A percentile compares a stretch with the other conserved stretches of the same genome.
Conservation (phyloP, 2,797 vertebrate species). For the Sebastes nivosus region DNA sequence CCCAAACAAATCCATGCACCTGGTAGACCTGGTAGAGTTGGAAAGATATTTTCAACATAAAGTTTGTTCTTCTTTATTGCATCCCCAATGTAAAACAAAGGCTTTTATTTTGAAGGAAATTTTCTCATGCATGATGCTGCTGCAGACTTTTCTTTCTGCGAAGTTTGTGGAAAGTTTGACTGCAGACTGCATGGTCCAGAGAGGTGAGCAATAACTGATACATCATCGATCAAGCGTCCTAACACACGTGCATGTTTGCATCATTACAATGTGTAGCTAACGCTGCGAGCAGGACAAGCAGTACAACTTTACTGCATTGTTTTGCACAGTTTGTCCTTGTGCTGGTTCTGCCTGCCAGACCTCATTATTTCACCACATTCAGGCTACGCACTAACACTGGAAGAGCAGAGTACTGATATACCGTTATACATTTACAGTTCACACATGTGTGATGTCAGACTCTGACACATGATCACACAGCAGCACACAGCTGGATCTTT, state of each 20-base stretch:
- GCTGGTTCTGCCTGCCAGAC: background rate
- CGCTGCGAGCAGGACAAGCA: accelerated
- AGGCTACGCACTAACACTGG: background rate
- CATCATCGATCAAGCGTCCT: background rate
- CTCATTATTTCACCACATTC: background rate
- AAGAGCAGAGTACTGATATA: background rate
- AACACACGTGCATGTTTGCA: background rate
- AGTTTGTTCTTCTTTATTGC: too few species aligned
- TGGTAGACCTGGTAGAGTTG: background rate
- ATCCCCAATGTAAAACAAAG: too few species aligned
- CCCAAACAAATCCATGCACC: background rate
- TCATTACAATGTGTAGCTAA: background rate
- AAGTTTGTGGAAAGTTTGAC: background rate
- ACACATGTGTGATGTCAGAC: background rate
- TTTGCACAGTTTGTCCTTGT: background rate
- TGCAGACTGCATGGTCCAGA: background rate
- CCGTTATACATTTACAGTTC: background rate
- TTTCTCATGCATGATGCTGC: background rate
- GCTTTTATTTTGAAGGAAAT: background rate
- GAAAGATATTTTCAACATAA: background rate
- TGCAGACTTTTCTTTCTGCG: background rate
- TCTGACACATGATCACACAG: background rate
- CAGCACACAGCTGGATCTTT: background rate
- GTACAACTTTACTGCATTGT: background rate
- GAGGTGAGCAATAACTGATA: background rate